phyloP scores from a whole-genome alignment of 1,140 invertebrate genomes.

The Drosophila kepulauana region DNA sequence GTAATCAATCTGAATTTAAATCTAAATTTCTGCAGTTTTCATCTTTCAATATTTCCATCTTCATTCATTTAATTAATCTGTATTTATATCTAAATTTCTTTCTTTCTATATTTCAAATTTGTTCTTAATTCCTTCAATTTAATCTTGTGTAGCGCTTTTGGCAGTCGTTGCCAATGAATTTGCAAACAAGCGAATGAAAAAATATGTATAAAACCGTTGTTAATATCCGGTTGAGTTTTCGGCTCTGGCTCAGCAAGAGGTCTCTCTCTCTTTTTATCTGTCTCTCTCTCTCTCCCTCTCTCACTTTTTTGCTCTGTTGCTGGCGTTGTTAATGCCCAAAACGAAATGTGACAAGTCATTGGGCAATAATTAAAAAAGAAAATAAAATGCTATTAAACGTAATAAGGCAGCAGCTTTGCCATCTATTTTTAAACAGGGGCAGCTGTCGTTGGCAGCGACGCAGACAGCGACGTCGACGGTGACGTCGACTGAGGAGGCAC shows the following conservation, averaged over 20 bases:
- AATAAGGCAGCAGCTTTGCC: constrained; percentile 66
- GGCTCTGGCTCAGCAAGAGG: constrained; percentile 25
- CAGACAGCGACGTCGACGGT: not conserved
- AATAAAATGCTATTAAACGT: constrained; percentile 80
- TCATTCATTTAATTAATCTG: too few relatives aligned
- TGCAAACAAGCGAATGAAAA: not conserved
- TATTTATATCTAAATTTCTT: not conserved
- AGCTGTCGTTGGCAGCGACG: not conserved
- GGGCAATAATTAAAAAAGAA: constrained; percentile 80
- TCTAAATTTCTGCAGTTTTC: too few relatives aligned
- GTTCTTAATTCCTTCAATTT: not conserved
- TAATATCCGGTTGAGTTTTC: constrained; percentile 64
- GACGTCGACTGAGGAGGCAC: not conserved
- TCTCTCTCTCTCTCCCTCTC: constrained; percentile 14
- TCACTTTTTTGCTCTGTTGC: constrained; percentile 14
- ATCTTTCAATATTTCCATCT: too few relatives aligned
- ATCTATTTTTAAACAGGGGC: constrained; percentile 52
- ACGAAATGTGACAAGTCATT: constrained; percentile 80
- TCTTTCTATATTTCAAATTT: not conserved
- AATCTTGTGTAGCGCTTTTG: constrained; percentile 6
- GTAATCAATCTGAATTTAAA: too few relatives aligned
- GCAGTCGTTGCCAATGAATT: constrained; percentile 1
- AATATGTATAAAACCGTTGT: constrained; percentile 7
- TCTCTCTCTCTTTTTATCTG: constrained; percentile 8
- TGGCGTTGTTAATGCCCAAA: constrained; percentile 43